Evolutionary conservation across 2,888 invertebrate genomes (phyloP).

Genomic region (Luffia ferchaultella): DNA sequence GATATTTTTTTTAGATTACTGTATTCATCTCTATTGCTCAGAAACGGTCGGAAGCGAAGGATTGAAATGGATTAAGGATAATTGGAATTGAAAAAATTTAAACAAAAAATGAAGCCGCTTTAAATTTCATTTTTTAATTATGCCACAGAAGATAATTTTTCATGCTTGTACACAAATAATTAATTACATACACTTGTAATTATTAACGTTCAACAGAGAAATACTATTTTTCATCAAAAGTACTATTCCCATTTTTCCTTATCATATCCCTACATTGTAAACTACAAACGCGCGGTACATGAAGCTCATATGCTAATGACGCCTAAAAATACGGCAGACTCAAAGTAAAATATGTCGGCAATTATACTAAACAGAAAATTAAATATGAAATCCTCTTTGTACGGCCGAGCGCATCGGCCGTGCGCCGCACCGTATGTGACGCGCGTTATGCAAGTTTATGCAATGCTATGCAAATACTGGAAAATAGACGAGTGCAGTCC

Average conservation of each 20-base stretch:
- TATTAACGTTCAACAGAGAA: background rate
- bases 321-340: constrained; percentile 23
- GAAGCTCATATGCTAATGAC: constrained; percentile 33
- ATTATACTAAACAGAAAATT: constrained; percentile 53
- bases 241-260: background rate
- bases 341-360: constrained; percentile 37
- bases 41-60: no score
- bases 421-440: constrained; percentile 21
- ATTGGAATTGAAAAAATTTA: no score
- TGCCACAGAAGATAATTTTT: background rate
- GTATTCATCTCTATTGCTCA: no score
- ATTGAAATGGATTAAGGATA: no score
- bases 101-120: no score
- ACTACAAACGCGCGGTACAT: constrained; percentile 7
- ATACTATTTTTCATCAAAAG: background rate
- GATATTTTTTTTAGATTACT: no score
- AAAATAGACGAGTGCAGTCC: constrained; percentile 29
- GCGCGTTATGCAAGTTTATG: constrained; percentile 48
- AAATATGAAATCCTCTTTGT: constrained; percentile 54
- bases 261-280: background rate
- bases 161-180: background rate
- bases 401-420: constrained; percentile 17
- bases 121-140: background rate
- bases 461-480: constrained; percentile 48
- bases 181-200: background rate